Evolutionary conservation across 2,797 vertebrate genomes (phyloP).

Genomic region (Pseudochirops corinnae): DNA sequence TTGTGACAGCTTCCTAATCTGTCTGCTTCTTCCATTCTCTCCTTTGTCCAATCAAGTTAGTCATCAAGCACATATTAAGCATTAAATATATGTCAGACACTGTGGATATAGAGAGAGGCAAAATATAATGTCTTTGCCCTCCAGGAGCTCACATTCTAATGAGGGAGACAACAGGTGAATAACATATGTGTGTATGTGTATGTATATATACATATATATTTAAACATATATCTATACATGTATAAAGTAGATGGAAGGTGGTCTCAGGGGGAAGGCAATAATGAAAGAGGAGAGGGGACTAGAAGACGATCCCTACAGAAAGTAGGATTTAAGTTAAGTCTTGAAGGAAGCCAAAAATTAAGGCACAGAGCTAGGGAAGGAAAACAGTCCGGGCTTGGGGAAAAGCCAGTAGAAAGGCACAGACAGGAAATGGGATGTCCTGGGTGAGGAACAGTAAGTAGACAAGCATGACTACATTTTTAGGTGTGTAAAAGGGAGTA

Average conservation of each 20-base stretch:
- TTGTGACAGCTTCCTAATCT: background rate
- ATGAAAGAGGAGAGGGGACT: background rate
- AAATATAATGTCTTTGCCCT: background rate
- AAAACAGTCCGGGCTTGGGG: background rate
- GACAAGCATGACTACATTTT: background rate
- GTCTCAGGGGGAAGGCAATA: background rate
- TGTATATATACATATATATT: background rate
- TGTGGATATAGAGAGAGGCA: background rate
- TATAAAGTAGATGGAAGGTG: background rate
- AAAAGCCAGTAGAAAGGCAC: background rate
- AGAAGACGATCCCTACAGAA: background rate
- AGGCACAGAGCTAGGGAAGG: background rate
- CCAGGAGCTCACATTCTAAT: background rate
- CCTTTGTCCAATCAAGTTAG: background rate
- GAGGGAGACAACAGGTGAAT: background rate
- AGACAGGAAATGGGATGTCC: background rate
- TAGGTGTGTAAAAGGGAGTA: background rate
- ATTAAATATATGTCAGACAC: background rate
- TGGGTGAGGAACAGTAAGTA: background rate
- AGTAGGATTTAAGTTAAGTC: background rate
- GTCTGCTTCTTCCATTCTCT: background rate
- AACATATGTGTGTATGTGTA: background rate
- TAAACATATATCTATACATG: background rate
- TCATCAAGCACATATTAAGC: background rate
- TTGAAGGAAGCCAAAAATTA: background rate